Conservation (phyloP, 2,888 invertebrate genomes). For the Diarsia dahlii region DNA sequence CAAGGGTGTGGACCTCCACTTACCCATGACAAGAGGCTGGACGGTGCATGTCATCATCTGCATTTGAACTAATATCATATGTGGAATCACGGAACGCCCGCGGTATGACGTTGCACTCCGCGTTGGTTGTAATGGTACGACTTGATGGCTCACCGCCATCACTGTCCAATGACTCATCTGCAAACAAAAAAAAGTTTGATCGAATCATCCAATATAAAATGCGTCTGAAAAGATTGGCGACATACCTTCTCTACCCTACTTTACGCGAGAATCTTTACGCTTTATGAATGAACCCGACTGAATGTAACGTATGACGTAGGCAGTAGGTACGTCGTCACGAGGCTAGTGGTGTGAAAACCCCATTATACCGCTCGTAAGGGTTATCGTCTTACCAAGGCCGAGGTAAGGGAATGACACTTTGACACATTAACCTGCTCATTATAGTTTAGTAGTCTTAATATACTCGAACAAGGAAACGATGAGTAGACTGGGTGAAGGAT, state of each 20-base stretch:
- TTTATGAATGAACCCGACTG: conserved; percentile 43
- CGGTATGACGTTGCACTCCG: conserved; percentile 51
- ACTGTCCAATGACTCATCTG: conserved; percentile 81
- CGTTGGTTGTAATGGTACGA: conserved; percentile 59
- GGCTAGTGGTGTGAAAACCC: conserved; percentile 20
- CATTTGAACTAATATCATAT: conserved; percentile 77
- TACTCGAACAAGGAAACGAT: not conserved
- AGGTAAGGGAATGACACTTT: conserved; percentile 12
- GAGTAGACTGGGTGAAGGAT: not conserved
- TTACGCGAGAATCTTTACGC: not conserved
- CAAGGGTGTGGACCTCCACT: conserved; percentile 46
- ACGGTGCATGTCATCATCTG: conserved; percentile 72
- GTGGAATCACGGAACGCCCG: conserved; percentile 79
- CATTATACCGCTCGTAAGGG: conserved; percentile 20
- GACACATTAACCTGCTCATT: conserved; percentile 8
- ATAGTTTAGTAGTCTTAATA: not conserved
- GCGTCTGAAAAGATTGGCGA: not conserved
- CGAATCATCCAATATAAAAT: not conserved
- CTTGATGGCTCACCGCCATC: conserved; percentile 74
- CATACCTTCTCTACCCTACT: conserved; percentile 3
- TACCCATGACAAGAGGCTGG: conserved; percentile 83
- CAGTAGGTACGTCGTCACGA: conserved; percentile 16
- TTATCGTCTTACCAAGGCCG: conserved; percentile 19
- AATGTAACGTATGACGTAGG: conserved; percentile 43
- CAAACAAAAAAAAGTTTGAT: conserved; percentile 4